Base-by-base conservation (phyloP, 2,113 vertebrate genomes). In the Oreochromis tanganicae region DNA sequence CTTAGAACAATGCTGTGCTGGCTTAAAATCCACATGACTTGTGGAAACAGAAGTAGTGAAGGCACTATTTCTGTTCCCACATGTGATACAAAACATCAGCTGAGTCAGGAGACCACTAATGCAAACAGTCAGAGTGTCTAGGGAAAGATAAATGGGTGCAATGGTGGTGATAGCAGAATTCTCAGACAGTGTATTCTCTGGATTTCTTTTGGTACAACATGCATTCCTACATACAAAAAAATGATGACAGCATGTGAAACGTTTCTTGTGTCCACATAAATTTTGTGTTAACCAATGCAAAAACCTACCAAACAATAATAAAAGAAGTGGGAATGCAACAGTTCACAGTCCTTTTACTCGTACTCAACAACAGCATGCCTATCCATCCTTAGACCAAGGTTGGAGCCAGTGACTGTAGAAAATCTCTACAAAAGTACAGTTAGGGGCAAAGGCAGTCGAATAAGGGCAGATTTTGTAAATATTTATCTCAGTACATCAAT, bases 11-110 rank as follows among this genome's bases (percentile, higher is more conserved):
- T 80, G 81, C 48, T 79, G 82, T 80, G 80, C 68, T 85, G 59
- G 81, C 17, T 87, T 10, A 88, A 54, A 21, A 61, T 41, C 38
- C 91, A 88, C 90, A 89, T 87, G 87, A 92, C 80, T 73, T 61
- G 21, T 73, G 41, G 68, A 27, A 48, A 27, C 21, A 73, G 41
- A 48, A 73, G 14, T 55, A 78, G 75, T 59, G 79, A 56, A 82
- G 90, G 80, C 63, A 90, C 52, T 29, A 27, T 79, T 81, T 50
- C 46, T 16, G 36, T 80, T 88, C 36, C 82, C 57, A 55, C 85
- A 83, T 54, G 90, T 73, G 71, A 57, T 13, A 48, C 48, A 52
- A 81, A 85, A 71, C 80, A 82, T 82, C 85, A 91, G 92, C 83
- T 61, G 17, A 80, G 82, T 90, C 85, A 89, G 59, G 75, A 61